A percentile compares a stretch with the other conserved stretches of the same genome.
These are phyloP conservation scores for Drosophila quinaria DNA, from an alignment of 2,888 invertebrate genomes.

Conservation along the genomic window DNA sequence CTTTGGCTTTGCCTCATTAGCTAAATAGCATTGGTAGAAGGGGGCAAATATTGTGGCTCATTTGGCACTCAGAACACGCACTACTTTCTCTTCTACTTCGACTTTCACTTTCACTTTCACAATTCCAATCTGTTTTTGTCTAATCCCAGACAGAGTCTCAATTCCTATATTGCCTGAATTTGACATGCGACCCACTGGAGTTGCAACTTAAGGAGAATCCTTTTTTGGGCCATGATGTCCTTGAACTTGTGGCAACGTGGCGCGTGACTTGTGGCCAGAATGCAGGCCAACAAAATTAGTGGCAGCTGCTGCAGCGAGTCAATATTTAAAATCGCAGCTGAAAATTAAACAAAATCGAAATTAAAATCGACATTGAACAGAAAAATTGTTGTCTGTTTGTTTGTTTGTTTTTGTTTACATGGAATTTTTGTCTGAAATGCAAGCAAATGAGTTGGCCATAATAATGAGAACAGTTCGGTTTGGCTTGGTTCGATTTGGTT, in stretches of 20 bases:
- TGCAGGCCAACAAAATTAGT: slow-evolving; percentile 21
- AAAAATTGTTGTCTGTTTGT: not conserved
- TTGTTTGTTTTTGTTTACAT: slow-evolving; percentile 26
- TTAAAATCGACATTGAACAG: slow-evolving; percentile 15
- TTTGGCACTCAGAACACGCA: slow-evolving; percentile 55
- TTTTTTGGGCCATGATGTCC: slow-evolving; percentile 28
- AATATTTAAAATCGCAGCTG: slow-evolving; percentile 35
- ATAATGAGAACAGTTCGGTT: slow-evolving; percentile 25
- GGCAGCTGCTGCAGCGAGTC: slow-evolving; percentile 20
- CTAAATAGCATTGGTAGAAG: slow-evolving; percentile 4
- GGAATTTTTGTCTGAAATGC: slow-evolving; percentile 9
- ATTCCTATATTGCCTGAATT: slow-evolving; percentile 55
- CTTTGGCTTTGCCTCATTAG: slow-evolving; percentile 39
- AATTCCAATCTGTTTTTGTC: slow-evolving; percentile 45
- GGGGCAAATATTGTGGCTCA: slow-evolving; percentile 2
- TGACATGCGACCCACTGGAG: slow-evolving; percentile 47
- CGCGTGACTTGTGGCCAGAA: slow-evolving; percentile 30
- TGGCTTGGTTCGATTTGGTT: slow-evolving; percentile 31
- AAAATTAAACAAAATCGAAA: slow-evolving; percentile 23
- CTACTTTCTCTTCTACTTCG: slow-evolving; percentile 11
- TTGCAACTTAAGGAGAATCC: slow-evolving; percentile 1
- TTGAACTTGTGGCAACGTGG: slow-evolving; percentile 40
- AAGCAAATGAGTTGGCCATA: slow-evolving; percentile 23
- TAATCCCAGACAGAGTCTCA: slow-evolving; percentile 57
- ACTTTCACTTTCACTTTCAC: slow-evolving; percentile 10